Evolutionary conservation across 2,797 vertebrate genomes (phyloP).

Genomic region (Macroramphosus scolopax): DNA sequence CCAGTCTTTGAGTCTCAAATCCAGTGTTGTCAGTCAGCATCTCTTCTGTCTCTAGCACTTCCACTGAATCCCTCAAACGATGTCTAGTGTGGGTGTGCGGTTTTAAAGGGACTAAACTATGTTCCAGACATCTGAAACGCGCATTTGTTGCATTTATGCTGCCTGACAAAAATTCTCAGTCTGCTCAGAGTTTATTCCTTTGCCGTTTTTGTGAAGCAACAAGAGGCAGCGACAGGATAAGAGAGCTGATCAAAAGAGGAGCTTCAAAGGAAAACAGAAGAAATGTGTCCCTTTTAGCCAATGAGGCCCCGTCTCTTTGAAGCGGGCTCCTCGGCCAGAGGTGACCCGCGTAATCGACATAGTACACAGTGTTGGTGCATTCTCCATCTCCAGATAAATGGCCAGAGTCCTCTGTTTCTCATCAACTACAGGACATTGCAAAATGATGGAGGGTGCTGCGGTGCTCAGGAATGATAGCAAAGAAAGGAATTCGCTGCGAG

Average conservation of each 20-base stretch:
- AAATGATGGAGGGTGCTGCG: conserved; percentile 19
- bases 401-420: conserved; percentile 32
- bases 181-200: conserved; percentile 52
- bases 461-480: conserved; percentile 6
- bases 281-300: conserved; percentile 60
- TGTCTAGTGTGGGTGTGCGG: conserved; percentile 25
- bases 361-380: conserved; percentile 44
- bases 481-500: conserved; percentile 3
- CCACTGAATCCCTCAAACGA: conserved; percentile 38
- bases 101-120: conserved; percentile 32
- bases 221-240: conserved; percentile 49
- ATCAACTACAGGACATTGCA: conserved; percentile 23
- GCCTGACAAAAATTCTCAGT: conserved; percentile 53
- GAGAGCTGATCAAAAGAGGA: conserved; percentile 77
- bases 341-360: conserved; percentile 70
- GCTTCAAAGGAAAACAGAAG: conserved; percentile 74
- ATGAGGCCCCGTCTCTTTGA: conserved; percentile 68
- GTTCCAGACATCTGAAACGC: conserved; percentile 42
- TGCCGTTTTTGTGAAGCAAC: conserved; percentile 56
- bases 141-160: conserved; percentile 50
- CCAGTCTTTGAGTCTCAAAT: conserved; percentile 25
- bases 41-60: conserved; percentile 11
- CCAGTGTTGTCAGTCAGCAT: conserved; percentile 19
- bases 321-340: conserved; percentile 64
- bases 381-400: conserved; percentile 37